These are phyloP conservation scores for Drosophila imparisetae DNA, from an alignment of 2,888 invertebrate species.

Conservation along the genomic window DNA sequence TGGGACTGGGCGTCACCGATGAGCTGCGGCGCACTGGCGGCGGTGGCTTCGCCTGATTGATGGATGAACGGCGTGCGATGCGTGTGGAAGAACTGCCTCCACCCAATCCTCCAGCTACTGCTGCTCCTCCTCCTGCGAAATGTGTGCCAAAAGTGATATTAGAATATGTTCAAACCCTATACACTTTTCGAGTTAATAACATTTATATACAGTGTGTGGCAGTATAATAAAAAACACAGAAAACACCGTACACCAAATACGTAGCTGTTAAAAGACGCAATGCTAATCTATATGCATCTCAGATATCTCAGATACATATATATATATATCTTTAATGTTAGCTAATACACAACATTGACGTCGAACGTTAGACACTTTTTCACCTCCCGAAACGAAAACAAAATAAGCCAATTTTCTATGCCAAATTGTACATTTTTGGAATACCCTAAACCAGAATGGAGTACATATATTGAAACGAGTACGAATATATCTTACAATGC, in stretches of 20 bases:
- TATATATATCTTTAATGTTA: conserved; percentile 5
- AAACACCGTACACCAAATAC: conserved; percentile 45
- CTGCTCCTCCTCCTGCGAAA: conserved; percentile 63
- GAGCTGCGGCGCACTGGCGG: conserved; percentile 94
- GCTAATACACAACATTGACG: conserved; percentile 41
- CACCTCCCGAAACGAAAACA: conserved; percentile 6
- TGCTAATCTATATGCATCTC: conserved; percentile 15
- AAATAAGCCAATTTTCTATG: background rate
- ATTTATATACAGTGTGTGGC: conserved; percentile 59
- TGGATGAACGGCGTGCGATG: conserved; percentile 84
- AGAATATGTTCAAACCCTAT: conserved; percentile 1
- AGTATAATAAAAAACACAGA: conserved; percentile 64
- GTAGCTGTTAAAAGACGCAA: conserved; percentile 43
- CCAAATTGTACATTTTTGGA: background rate
- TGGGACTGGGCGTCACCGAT: conserved; percentile 85
- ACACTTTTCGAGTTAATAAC: conserved; percentile 45
- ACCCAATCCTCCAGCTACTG: conserved; percentile 32
- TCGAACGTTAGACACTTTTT: conserved; percentile 12
- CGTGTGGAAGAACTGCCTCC: conserved; percentile 73
- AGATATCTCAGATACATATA: conserved; percentile 1
- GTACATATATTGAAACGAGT: background rate
- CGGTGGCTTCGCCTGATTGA: conserved; percentile 88
- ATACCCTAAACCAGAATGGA: conserved; percentile 21
- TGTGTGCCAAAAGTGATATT: conserved; percentile 14
- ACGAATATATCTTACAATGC: conserved; percentile 1